Evolutionary conservation across 1,140 invertebrate genomes (phyloP).

Genomic region (Maniola jurtina): DNA sequence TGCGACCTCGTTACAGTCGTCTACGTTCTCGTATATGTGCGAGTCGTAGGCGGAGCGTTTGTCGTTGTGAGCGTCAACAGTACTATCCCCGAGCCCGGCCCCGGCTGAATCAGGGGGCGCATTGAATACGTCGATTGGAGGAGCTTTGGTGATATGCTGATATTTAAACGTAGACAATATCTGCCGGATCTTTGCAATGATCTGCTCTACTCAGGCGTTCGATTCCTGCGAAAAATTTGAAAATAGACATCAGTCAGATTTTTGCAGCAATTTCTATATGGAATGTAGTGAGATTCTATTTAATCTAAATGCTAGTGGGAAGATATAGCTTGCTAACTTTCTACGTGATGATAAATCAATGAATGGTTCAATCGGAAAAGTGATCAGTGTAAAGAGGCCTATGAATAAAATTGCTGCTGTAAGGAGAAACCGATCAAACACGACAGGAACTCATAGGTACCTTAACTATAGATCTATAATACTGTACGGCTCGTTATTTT

Average conservation of each 20-base stretch:
- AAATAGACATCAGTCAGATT: slow-evolving; percentile 66
- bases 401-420: slow-evolving; percentile 11
- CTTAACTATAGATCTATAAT: slow-evolving; percentile 61
- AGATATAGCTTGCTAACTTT: slow-evolving; percentile 54
- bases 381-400: slow-evolving; percentile 30
- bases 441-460: slow-evolving; percentile 22
- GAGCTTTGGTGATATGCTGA: slow-evolving; percentile 81
- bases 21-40: slow-evolving; percentile 65
- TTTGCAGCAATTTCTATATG: slow-evolving; percentile 51
- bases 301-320: slow-evolving; percentile 56
- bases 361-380: slow-evolving; percentile 35
- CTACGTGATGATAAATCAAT: slow-evolving; percentile 59
- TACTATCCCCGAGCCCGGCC: slow-evolving; percentile 57
- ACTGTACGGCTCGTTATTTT: slow-evolving; percentile 60
- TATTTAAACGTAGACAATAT: slow-evolving; percentile 86
- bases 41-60: slow-evolving; percentile 31
- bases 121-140: slow-evolving; percentile 75
- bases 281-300: slow-evolving; percentile 46
- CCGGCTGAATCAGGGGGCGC: slow-evolving; percentile 54
- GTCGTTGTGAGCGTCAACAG: slow-evolving; percentile 57
- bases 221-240: slow-evolving; percentile 82
- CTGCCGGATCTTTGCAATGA: slow-evolving; percentile 87
- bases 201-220: slow-evolving; percentile 88
- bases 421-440: slow-evolving; percentile 16
- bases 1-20: slow-evolving; percentile 57